Percentiles rank a stretch among this genome's conserved stretches.
Conservation (phyloP, 2,797 vertebrate genomes). For the Pampus argenteus region DNA sequence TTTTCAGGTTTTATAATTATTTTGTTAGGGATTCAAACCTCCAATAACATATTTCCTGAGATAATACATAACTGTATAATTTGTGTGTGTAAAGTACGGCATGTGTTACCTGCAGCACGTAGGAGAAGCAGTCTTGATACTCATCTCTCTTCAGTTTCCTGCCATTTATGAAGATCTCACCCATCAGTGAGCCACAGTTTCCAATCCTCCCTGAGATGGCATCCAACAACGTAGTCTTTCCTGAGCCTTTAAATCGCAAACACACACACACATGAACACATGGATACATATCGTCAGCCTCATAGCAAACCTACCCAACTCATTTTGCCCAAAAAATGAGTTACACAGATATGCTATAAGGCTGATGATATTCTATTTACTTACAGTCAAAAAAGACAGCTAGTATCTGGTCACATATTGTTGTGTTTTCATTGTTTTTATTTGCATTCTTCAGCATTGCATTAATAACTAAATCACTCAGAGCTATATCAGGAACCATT, state of each 20-base stretch:
- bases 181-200: slow-evolving; percentile 81
- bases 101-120: slow-evolving; percentile 91
- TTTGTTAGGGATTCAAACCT: neutral
- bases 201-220: slow-evolving; percentile 91
- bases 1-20: neutral
- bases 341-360: no score
- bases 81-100: no score
- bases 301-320: no score
- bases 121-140: slow-evolving; percentile 96
- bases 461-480: neutral
- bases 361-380: no score
- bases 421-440: neutral
- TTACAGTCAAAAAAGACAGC: no score
- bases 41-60: neutral
- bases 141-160: slow-evolving; percentile 86
- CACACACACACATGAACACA: slow-evolving; percentile 14
- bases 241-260: slow-evolving; percentile 87
- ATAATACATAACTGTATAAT: no score
- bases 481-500: neutral
- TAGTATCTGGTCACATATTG: no score
- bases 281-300: no score
- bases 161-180: slow-evolving; percentile 92
- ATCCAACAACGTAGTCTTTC: slow-evolving; percentile 95
- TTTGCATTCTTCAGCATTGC: neutral
- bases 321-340: no score